Conservation (phyloP, 2,113 vertebrate species). For the Psammodynastes pulverulentus region DNA sequence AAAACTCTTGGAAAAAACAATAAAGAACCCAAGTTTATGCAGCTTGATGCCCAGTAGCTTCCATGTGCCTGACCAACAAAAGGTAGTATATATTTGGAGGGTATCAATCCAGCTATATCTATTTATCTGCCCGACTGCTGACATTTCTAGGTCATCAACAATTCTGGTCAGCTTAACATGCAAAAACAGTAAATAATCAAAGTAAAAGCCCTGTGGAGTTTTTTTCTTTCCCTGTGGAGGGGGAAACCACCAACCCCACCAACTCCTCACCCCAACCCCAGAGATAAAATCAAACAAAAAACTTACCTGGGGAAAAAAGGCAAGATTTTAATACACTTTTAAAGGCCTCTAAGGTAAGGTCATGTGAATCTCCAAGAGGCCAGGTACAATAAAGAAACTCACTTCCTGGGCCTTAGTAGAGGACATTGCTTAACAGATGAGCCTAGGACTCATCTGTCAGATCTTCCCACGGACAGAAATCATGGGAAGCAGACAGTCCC, state of each 20-base stretch:
- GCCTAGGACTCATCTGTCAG: background rate
- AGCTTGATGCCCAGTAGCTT: background rate
- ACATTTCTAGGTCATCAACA: background rate
- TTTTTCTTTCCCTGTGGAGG: background rate
- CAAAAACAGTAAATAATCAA: background rate
- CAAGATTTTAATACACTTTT: background rate
- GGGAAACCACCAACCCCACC: background rate
- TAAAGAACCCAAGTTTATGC: background rate
- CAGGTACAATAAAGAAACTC: background rate
- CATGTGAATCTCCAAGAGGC: background rate
- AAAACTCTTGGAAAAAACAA: background rate
- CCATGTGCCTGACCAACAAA: background rate
- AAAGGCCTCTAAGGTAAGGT: background rate
- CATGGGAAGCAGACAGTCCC: background rate
- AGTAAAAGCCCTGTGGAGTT: background rate
- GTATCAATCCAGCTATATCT: background rate
- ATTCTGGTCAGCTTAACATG: background rate
- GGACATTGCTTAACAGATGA: background rate
- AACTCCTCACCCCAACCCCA: background rate
- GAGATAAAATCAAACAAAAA: background rate
- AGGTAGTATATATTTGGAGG: background rate
- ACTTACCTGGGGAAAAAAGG: background rate
- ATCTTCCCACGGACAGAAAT: background rate
- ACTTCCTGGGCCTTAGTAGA: background rate
- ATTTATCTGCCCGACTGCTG: background rate